Percentiles rank a stretch among this genome's conserved stretches.
Evolutionary conservation across 2,888 invertebrate species (phyloP).

Genomic region (Phoronis australis): DNA sequence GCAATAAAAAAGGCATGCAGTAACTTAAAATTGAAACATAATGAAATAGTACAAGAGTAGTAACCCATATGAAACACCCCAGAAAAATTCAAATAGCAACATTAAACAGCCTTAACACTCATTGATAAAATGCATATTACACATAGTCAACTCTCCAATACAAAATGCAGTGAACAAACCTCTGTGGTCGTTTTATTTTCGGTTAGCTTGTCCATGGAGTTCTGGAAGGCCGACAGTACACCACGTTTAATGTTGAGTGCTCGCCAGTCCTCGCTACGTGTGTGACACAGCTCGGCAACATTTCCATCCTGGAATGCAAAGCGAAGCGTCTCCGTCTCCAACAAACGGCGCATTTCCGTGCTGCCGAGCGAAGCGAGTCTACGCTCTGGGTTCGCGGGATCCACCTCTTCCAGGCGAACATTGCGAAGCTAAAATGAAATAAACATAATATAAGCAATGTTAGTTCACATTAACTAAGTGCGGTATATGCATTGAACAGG

Average conservation of each 20-base stretch:
- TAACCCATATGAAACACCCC: no score
- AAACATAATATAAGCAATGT: no score
- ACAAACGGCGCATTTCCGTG: slow-evolving; percentile 54
- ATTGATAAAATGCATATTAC: no score
- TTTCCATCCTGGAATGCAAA: slow-evolving; percentile 75
- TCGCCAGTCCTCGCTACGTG: slow-evolving; percentile 72
- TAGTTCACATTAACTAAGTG: no score
- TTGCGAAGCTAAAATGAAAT: slow-evolving; percentile 34
- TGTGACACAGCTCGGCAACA: slow-evolving; percentile 72
- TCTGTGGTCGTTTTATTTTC: slow-evolving; percentile 51
- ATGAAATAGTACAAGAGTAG: no score
- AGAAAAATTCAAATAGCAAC: no score
- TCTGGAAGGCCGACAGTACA: slow-evolving; percentile 80
- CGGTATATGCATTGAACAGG: no score
- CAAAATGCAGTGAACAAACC: no score
- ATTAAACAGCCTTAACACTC: no score
- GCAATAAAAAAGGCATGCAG: no score
- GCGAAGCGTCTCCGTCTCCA: slow-evolving; percentile 68
- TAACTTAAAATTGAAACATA: no score
- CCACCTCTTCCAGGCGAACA: slow-evolving; percentile 44
- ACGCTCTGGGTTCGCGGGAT: slow-evolving; percentile 22
- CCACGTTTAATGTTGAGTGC: slow-evolving; percentile 88
- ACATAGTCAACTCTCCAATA: no score
- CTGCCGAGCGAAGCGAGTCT: slow-evolving; percentile 6
- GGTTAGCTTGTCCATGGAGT: slow-evolving; percentile 78